Evolutionary conservation across 2,113 vertebrate species (phyloP).

Genomic region (Chrysochloris asiatica): DNA sequence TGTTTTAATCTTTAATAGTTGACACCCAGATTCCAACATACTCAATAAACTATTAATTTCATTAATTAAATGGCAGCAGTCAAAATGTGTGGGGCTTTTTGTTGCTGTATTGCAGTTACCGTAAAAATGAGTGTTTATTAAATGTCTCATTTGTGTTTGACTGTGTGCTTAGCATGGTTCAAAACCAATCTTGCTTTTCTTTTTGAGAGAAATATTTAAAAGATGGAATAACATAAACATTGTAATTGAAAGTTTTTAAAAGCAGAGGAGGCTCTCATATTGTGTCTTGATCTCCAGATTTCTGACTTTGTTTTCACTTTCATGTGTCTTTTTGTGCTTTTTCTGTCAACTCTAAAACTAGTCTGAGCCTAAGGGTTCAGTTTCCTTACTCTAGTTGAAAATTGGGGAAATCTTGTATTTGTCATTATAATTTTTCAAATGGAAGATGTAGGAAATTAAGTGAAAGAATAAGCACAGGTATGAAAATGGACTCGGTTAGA

Average conservation of each 20-base stretch:
- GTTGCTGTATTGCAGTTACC: neutral
- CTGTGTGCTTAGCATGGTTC: neutral
- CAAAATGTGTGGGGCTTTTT: neutral
- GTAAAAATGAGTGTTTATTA: too few species aligned
- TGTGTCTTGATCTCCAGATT: constrained; percentile 16
- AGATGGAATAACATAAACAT: neutral
- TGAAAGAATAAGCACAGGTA: neutral
- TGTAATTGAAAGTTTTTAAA: neutral
- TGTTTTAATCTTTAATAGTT: constrained; percentile 6
- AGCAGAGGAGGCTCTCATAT: neutral
- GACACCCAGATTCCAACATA: neutral
- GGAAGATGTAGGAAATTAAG: constrained; percentile 10
- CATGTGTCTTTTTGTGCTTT: constrained; percentile 13
- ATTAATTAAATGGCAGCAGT: constrained; percentile 14
- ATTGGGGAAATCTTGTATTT: neutral
- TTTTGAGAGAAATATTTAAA: constrained; percentile 16
- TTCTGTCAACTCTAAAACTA: neutral
- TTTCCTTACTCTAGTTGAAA: neutral
- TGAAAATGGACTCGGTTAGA: neutral
- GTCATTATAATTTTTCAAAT: constrained; percentile 29
- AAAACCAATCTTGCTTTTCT: neutral
- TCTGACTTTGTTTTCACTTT: constrained; percentile 23
- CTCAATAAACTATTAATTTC: neutral
- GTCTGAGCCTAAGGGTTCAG: neutral
- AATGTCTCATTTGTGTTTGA: constrained; percentile 38